Base-by-base conservation (phyloP, 2,113 vertebrate species). In the Chrysochloris asiatica region DNA sequence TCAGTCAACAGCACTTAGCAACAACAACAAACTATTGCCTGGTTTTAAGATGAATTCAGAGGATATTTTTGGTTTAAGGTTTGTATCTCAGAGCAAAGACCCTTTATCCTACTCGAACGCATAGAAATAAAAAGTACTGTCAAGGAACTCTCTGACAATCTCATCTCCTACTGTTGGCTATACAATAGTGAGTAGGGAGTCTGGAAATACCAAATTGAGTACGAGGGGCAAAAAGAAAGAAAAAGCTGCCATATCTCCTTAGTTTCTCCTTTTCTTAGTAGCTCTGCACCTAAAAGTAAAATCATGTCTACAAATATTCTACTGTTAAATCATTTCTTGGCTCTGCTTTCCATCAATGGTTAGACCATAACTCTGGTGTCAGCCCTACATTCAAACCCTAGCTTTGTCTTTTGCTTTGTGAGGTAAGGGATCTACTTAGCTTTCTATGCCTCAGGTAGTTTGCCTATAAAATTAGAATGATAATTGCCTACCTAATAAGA, bases 361-460 rank as follows among this genome's bases (percentile, higher is more conserved):
- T 67, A 92, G 63, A 90, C 41, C 2, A 1, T 2, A 63, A n/a
- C 45, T 73, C 54, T 73, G 50, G 52, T 13, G 41, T 73, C 50
- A 76, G 52, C 6, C 16, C 69, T 59, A 9, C 54, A 73, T 41
- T 82, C 45, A 93, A 78, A 85, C 63, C 36, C 71, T 54, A 8
- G 30, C 36, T 92, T 73, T 75, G 56, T 17, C 59, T 61, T 93
- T 82, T 75, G 26, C 38, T 87, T 76, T 79, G 48, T 73, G 78
- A 90, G 26, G 47, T 52, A 87, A 92, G 83, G 38, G 59, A 84
- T 36, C 61, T 59, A 75, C n/a, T 69, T 48, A 36, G 36, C 38
- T 47, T 85, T 83, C 73, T 79, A 65, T 43, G 24, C 16, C 80
- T 78, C 65, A 38, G 30, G 54, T 45, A 67, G 13, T 38, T 50